Evolutionary conservation across 2,888 invertebrate genomes (phyloP), one percentile per base, ranked within the genome.

Genomic region (Eristalinus sepulchralis): DNA sequence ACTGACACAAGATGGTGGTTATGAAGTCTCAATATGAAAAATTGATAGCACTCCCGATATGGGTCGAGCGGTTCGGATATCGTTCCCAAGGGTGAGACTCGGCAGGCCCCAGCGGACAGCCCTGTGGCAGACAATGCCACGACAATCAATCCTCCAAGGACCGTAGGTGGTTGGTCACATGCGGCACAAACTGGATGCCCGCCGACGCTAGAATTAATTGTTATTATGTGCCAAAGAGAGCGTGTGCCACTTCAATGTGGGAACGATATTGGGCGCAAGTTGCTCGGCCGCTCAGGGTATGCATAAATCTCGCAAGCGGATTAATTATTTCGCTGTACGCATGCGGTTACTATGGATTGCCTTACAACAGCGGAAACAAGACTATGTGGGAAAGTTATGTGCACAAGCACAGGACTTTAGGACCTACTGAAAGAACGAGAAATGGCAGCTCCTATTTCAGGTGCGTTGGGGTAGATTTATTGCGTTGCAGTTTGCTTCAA

Each of bases 21-120:
- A 85, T 85, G 85, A 85, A 82, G 85, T 82, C 73, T 68, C 73
- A 78, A 73, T 82, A 85, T 82, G 85, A 85, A 77, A 82, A 82
- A 85, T 85, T 85, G 82, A 85, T 85, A 81, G 53, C 63, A 81
- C 85, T 68, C 85, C 76, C 24, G 17, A 68, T 82, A 73, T 77
- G 77, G 85, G 17, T n/a, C 33, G 36, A 70, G 33, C 55, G 33
- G 72, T 70, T 31, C 36, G 36, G 66, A 64, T 62, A 88, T 82
- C 67, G 79, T 79, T 88, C 78, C 82, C 88, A 80, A 77, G 70
- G 67, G 83, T 47, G 8, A 73, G 72, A 53, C 60, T 24, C 20
- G 72, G 59, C 64, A 31, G 57, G 75, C 75, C 80, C 85, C 85
- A 77, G 73, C 77, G 82, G 85, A 77, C 17, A 39, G 33, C 47